A percentile compares a stretch with the other conserved stretches of the same genome.
These are phyloP conservation scores for Pogonocichla stellata DNA, from an alignment of 2,113 vertebrate genomes.

Conservation along the genomic window DNA sequence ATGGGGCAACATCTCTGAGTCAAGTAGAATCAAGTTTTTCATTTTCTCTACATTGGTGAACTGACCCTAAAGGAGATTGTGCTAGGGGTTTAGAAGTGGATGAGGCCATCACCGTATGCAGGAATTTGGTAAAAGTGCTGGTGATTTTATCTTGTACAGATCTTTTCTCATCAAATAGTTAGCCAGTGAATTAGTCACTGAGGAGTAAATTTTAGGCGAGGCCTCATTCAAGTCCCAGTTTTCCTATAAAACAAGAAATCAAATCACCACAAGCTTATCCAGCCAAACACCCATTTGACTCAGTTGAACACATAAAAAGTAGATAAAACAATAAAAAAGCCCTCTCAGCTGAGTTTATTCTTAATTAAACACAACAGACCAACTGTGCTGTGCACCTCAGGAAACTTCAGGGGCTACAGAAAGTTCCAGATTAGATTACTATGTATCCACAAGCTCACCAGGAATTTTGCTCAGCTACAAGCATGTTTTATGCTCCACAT, in stretches of 20 bases:
- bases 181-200: not conserved
- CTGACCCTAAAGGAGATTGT: not conserved
- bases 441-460: not conserved
- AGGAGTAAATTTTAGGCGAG: not conserved
- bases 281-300: not conserved
- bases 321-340: not conserved
- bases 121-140: not conserved
- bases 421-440: not conserved
- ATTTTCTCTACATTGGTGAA: not conserved
- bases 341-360: not conserved
- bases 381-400: not conserved
- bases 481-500: not conserved
- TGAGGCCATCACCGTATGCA: not conserved
- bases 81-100: not conserved
- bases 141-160: not conserved
- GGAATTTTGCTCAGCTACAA: not conserved
- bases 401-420: not conserved
- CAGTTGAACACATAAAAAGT: not conserved
- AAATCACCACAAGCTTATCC: not conserved
- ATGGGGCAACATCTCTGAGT: not conserved
- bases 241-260: not conserved
- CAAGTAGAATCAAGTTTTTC: not conserved
- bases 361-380: not conserved
- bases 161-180: not conserved
- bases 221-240: not conserved